Conservation (phyloP, 2,113 vertebrate genomes). For the Protomyctophum bolini region DNA sequence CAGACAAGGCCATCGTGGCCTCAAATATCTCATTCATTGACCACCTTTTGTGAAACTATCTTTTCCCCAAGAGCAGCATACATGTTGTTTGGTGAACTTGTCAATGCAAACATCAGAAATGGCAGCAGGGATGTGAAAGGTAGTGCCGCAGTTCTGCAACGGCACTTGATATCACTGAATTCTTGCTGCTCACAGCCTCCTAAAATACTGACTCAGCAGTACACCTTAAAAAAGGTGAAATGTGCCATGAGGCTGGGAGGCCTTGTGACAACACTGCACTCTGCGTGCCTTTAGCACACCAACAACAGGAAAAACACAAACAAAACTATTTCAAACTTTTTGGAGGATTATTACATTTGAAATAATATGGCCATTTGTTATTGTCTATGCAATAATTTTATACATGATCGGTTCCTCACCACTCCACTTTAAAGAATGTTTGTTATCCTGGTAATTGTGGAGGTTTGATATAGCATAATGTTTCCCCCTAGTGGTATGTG, state of each 20-base stretch:
- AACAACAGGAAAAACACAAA: constrained; percentile 2
- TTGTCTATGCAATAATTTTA: constrained; percentile 17
- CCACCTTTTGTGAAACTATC: constrained; percentile 6
- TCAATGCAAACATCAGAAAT: constrained; percentile 35
- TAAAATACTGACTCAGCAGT: constrained; percentile 27
- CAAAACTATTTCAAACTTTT: not conserved
- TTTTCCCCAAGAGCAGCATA: constrained; percentile 14
- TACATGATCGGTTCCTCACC: not conserved
- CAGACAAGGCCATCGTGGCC: constrained; percentile 25
- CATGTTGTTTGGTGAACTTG: constrained; percentile 5
- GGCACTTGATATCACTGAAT: constrained; percentile 22
- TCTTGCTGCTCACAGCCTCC: constrained; percentile 31
- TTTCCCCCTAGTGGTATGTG: constrained; percentile 75
- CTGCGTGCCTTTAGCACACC: constrained; percentile 10
- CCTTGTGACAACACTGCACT: constrained; percentile 35
- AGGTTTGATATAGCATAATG: constrained; percentile 57
- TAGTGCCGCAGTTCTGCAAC: constrained; percentile 20
- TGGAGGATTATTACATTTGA: constrained; percentile 12
- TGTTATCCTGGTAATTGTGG: constrained; percentile 1
- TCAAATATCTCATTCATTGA: constrained; percentile 22
- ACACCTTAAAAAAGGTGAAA: constrained; percentile 47
- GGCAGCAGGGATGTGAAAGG: constrained; percentile 12
- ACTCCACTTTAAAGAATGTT: constrained; percentile 2
- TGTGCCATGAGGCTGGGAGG: constrained; percentile 44
- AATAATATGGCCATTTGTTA: not conserved